Evolutionary conservation across 2,797 vertebrate genomes (phyloP).

Genomic region (Gallinago solitaria): DNA sequence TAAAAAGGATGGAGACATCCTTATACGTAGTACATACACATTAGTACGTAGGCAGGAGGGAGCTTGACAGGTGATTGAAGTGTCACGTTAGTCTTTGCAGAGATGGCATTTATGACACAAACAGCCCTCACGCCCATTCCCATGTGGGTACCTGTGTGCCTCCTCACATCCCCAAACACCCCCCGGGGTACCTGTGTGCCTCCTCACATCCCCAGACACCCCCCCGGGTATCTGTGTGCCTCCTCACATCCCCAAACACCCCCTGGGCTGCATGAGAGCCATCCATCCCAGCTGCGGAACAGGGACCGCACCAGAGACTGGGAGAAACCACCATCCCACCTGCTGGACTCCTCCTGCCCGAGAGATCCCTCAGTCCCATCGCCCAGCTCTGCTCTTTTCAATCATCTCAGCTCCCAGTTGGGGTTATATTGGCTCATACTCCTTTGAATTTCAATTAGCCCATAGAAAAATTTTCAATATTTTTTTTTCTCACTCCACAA

Average conservation of each 20-base stretch:
- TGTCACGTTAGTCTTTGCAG: background rate
- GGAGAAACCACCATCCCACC: background rate
- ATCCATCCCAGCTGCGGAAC: background rate
- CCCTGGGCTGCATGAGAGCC: rapidly evolving
- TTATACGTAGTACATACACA: background rate
- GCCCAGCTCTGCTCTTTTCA: background rate
- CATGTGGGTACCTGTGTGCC: rapidly evolving
- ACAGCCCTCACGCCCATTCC: background rate
- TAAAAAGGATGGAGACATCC: background rate
- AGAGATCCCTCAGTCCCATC: background rate
- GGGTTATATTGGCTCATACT: background rate
- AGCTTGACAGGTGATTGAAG: background rate
- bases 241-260: background rate
- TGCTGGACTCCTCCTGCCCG: rapidly evolving
- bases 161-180: no score
- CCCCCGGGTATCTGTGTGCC: rapidly evolving
- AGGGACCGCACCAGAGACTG: rapidly evolving
- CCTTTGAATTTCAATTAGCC: background rate
- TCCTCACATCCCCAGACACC: background rate
- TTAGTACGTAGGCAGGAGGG: background rate
- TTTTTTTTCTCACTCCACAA: background rate
- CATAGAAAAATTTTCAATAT: background rate
- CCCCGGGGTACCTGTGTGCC: no score
- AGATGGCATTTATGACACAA: background rate
- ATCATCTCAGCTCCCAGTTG: background rate